Base-by-base conservation (phyloP, 2,888 invertebrate genomes). In the Cephus runcator region DNA sequence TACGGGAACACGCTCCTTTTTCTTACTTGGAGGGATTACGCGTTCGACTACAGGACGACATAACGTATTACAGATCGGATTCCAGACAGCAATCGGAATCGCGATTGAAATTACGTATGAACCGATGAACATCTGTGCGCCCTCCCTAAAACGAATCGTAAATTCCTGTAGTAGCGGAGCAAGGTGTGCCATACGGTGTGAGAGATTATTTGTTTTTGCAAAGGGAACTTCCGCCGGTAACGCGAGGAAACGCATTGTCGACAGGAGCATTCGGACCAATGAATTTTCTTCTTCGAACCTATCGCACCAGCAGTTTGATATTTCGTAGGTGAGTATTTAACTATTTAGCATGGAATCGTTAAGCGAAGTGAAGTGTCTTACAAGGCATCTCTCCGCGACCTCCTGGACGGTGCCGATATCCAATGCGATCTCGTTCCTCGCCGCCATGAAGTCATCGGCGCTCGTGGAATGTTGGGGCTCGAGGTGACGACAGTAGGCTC, bases 371-470 rank as follows among this genome's bases (percentile, higher is more conserved):
- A 36, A 40, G 12, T 40, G 40, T 88, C 90, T 84, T 78, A 91
- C 91, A 73, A 86, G 81, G 69, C 86, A 86, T 80, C 86, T 84
- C 77, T 91, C 90, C 76, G 85, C 81, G 75, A 90, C 86, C 84
- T 90, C 90, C 83, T 90, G 89, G 69, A 91, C 90, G 77, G 88
- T 91, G 92, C 97, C 99, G 89, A 99, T 97, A 92, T 99, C 99
- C 89, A 99, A 94, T 69, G 98, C 98, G 87, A 98, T 96, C 93
- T 98, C 98, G 92, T 99, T 99, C 76, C 99, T 94, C 77, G 97
- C 97, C 76, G 97, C 95, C 85, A 98, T 96, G 92, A 99, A 99
- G 92, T 98, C 98, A 92, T 98, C 96, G 91, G 96, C 99, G 87
- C 97, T 96, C 84, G 95, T 94, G 88, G 94, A 94, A 89, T 97